Percentiles rank a stretch among this genome's conserved stretches.
Conservation (phyloP, 2,113 vertebrate species). For the Epinephelus lanceolatus region DNA sequence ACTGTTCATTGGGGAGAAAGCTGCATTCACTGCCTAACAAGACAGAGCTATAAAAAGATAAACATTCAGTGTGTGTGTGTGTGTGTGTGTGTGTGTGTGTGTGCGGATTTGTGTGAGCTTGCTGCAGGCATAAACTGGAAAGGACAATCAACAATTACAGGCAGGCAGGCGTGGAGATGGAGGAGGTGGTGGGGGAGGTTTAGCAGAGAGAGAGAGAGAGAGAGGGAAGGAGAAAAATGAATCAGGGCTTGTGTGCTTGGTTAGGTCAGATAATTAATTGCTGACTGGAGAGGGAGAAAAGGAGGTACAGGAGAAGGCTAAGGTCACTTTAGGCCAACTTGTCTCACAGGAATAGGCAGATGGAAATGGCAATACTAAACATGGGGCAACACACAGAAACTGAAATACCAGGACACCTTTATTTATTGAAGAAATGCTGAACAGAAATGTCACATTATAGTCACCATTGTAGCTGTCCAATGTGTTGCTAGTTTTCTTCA, state of each 20-base stretch:
- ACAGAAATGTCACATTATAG: too few relatives aligned
- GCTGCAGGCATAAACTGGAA: conserved; percentile 65
- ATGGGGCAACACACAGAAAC: background rate
- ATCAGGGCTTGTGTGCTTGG: conserved; percentile 87
- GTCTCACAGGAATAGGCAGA: conserved; percentile 45
- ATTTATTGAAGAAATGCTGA: background rate
- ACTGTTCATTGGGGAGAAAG: conserved; percentile 59
- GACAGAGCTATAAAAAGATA: conserved; percentile 72
- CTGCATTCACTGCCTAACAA: conserved; percentile 62
- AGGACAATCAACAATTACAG: conserved; percentile 72
- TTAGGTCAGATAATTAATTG: conserved; percentile 88
- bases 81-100: conserved; percentile 30
- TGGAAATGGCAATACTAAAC: conserved; percentile 22
- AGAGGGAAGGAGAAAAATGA: conserved; percentile 66
- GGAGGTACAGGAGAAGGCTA: conserved; percentile 19
- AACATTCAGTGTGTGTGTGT: conserved; percentile 34
- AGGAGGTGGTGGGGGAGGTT: conserved; percentile 53
- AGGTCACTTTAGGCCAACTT: conserved; percentile 63
- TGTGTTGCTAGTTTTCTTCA: too few relatives aligned
- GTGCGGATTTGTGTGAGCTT: conserved; percentile 21
- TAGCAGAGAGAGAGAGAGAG: background rate
- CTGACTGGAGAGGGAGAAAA: conserved; percentile 78
- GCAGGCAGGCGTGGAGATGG: conserved; percentile 44
- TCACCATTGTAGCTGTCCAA: too few relatives aligned
- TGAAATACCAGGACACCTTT: conserved; percentile 4